Conservation (phyloP, 2,888 invertebrate species). For the Heteropelma amictum region DNA sequence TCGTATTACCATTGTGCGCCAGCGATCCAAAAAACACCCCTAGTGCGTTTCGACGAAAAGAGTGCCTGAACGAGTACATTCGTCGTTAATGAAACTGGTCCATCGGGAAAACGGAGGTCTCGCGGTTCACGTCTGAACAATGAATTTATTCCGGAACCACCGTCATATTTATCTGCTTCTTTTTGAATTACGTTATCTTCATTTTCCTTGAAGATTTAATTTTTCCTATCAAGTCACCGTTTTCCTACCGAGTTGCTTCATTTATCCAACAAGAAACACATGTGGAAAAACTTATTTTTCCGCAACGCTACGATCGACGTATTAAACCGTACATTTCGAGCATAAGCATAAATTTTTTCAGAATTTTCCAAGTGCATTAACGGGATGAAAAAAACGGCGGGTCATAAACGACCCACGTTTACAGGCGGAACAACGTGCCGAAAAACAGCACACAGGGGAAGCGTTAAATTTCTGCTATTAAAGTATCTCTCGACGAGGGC, state of each 20-base stretch:
- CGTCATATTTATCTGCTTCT: not conserved
- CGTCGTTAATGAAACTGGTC: too few relatives aligned
- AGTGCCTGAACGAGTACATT: too few relatives aligned
- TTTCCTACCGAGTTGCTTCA: not conserved
- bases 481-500: too few relatives aligned
- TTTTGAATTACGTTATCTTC: not conserved
- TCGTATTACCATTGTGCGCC: too few relatives aligned
- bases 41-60: too few relatives aligned
- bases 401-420: not conserved
- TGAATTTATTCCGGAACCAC: too few relatives aligned
- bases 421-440: not conserved
- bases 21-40: too few relatives aligned
- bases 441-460: constrained; percentile 12
- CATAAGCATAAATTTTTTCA: not conserved
- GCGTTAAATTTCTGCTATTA: too few relatives aligned
- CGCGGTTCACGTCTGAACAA: too few relatives aligned
- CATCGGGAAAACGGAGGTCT: too few relatives aligned
- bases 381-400: not conserved
- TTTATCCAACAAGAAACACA: not conserved
- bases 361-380: not conserved
- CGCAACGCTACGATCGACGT: not conserved
- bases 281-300: not conserved
- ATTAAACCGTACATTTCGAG: not conserved
- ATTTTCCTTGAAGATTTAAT: not conserved
- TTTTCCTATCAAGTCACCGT: too few relatives aligned